These are phyloP conservation scores for Therioaphis trifolii DNA, from an alignment of 2,888 invertebrate genomes.

Conservation along the genomic window DNA sequence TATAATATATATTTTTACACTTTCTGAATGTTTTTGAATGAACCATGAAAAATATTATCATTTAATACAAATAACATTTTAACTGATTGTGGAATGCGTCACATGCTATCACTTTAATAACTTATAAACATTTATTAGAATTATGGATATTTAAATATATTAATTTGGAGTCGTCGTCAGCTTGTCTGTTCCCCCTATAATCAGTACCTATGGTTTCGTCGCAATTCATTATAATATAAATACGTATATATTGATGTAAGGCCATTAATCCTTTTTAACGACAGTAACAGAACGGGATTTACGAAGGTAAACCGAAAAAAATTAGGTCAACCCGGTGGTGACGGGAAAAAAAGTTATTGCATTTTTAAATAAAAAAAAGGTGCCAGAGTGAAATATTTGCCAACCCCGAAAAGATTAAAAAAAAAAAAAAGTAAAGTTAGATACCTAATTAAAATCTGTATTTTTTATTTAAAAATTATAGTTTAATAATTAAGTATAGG, in stretches of 20 bases:
- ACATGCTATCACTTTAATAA: too few relatives aligned
- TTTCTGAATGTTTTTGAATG: not conserved
- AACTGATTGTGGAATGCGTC: too few relatives aligned
- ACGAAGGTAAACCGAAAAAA: conserved; percentile 12
- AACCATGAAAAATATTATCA: not conserved
- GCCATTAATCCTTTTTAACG: conserved; percentile 47
- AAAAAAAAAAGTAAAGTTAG: not conserved
- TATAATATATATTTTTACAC: too few relatives aligned
- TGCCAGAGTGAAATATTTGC: not conserved
- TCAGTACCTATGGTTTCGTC: not conserved
- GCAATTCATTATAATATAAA: not conserved
- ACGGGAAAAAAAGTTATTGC: not conserved
- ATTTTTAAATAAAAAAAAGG: conserved; percentile 33
- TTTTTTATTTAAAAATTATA: not conserved
- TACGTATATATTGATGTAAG: conserved; percentile 28
- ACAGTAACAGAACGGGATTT: conserved; percentile 29
- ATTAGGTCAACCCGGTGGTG: conserved; percentile 1
- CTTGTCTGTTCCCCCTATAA: not conserved
- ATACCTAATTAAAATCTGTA: not conserved
- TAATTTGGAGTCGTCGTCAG: not conserved
- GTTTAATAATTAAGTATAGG: not conserved
- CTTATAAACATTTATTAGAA: not conserved
- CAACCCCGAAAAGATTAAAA: not conserved
- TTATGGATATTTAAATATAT: not conserved
- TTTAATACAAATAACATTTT: too few relatives aligned